Evolutionary conservation across 1,140 invertebrate genomes (phyloP).

Genomic region (Hermetia illucens): DNA sequence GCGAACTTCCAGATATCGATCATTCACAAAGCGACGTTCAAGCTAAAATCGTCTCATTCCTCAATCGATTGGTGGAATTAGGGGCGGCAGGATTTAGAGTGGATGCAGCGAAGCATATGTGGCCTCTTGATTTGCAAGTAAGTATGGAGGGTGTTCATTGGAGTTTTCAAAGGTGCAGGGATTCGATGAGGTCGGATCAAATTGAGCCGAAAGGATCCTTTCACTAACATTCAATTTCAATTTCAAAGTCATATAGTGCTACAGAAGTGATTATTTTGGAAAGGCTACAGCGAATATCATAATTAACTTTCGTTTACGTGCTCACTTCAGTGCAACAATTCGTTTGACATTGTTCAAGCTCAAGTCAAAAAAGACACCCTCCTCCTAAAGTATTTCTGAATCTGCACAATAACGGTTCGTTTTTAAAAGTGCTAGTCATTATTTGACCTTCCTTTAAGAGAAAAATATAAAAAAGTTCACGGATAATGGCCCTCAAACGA

Average conservation of each 20-base stretch:
- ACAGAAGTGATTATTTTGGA: not conserved
- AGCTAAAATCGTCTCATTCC: slow-evolving; percentile 46
- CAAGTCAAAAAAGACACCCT: too few relatives aligned
- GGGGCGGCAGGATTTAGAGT: slow-evolving; percentile 71
- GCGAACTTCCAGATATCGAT: slow-evolving; percentile 59
- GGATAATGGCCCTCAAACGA: too few relatives aligned
- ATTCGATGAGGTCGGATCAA: too few relatives aligned
- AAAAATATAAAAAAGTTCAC: too few relatives aligned
- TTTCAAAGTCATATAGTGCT: not conserved
- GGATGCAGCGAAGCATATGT: slow-evolving; percentile 56
- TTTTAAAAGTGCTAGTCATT: not conserved
- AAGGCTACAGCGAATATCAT: too few relatives aligned
- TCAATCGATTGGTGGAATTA: slow-evolving; percentile 54
- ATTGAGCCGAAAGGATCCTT: too few relatives aligned
- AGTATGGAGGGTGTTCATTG: too few relatives aligned
- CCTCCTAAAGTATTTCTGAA: not conserved
- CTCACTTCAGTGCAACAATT: too few relatives aligned
- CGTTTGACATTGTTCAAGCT: too few relatives aligned
- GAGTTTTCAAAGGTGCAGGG: too few relatives aligned
- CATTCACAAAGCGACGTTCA: slow-evolving; percentile 48
- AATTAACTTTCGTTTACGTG: too few relatives aligned
- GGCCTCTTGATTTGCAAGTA: slow-evolving; percentile 49
- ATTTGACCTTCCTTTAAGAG: too few relatives aligned
- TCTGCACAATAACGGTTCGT: not conserved
- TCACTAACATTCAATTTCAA: not conserved